Evolutionary conservation across 1,140 invertebrate species (phyloP).

Genomic region (Zaprionus camerounensis): DNA sequence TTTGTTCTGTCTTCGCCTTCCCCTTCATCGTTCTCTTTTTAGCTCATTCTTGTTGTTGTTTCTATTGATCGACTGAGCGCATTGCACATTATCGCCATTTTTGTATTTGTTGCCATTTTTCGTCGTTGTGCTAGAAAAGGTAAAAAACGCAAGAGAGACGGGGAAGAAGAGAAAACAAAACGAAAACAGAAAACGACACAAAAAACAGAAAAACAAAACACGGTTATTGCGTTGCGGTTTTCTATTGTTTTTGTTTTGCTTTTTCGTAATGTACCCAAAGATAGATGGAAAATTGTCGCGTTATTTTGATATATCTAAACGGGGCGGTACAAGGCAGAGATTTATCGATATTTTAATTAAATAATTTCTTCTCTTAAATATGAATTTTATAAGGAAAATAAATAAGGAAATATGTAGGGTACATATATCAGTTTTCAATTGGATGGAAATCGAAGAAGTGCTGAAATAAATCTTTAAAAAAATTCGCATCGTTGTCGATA

Average conservation of each 20-base stretch:
- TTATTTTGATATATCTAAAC: background rate
- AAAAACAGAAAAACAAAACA: background rate
- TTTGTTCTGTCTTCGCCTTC: slow-evolving; percentile 17
- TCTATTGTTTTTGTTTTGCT: slow-evolving; percentile 2
- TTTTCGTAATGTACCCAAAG: background rate
- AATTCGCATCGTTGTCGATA: no score
- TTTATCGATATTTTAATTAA: background rate
- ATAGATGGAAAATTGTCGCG: background rate
- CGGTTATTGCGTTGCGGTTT: slow-evolving; percentile 31
- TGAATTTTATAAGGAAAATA: no score
- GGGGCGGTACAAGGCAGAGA: background rate
- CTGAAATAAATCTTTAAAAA: no score
- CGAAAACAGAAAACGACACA: slow-evolving; percentile 3
- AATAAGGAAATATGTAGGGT: no score
- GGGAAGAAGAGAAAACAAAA: slow-evolving; percentile 18
- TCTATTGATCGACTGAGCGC: slow-evolving; percentile 66
- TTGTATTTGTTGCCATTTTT: slow-evolving; percentile 80
- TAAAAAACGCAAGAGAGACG: slow-evolving; percentile 26
- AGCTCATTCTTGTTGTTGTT: slow-evolving; percentile 49
- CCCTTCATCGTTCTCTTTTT: slow-evolving; percentile 46
- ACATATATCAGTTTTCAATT: no score
- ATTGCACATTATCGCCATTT: slow-evolving; percentile 74
- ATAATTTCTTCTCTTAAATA: no score
- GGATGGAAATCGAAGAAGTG: no score
- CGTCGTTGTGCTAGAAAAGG: slow-evolving; percentile 44